These are phyloP conservation scores for Setipinna tenuifilis DNA, from an alignment of 2,797 vertebrate species.

Conservation along the genomic window DNA sequence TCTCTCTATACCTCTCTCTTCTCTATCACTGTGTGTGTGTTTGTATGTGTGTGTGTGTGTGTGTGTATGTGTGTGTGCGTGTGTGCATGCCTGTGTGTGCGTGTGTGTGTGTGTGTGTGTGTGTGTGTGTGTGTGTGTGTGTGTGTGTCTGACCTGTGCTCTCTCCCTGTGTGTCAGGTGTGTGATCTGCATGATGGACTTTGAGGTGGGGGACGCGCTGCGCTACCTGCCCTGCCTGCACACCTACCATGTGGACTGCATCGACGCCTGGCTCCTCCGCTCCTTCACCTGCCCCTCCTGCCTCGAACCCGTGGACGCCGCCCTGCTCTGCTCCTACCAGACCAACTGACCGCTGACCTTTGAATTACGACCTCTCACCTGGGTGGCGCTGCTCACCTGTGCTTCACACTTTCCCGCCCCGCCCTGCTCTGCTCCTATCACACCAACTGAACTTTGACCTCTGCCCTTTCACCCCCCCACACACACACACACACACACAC, in stretches of 20 bases:
- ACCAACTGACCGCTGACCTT: conserved; percentile 69
- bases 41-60: not conserved
- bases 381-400: too few relatives aligned
- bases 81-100: not conserved
- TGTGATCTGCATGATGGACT: conserved; percentile 91
- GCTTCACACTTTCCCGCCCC: conserved; percentile 85
- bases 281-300: conserved; percentile 90
- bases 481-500: too few relatives aligned
- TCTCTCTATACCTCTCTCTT: conserved; percentile 58
- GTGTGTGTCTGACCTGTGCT: not conserved
- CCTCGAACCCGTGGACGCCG: conserved; percentile 88
- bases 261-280: conserved; percentile 87
- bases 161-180: conserved; percentile 68
- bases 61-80: not conserved
- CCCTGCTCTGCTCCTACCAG: conserved; percentile 83
- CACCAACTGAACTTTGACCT: conserved; percentile 70
- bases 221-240: conserved; percentile 88
- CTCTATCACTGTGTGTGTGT: not conserved
- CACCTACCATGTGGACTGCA: conserved; percentile 86
- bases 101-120: not conserved
- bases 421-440: conserved; percentile 84
- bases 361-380: conserved; percentile 74
- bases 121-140: conserved; percentile 27
- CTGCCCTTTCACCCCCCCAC: not conserved
- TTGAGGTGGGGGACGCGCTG: conserved; percentile 81